Conservation (phyloP, 64 coral and sea anemone genomes). For the Stichodactyla helianthus region DNA sequence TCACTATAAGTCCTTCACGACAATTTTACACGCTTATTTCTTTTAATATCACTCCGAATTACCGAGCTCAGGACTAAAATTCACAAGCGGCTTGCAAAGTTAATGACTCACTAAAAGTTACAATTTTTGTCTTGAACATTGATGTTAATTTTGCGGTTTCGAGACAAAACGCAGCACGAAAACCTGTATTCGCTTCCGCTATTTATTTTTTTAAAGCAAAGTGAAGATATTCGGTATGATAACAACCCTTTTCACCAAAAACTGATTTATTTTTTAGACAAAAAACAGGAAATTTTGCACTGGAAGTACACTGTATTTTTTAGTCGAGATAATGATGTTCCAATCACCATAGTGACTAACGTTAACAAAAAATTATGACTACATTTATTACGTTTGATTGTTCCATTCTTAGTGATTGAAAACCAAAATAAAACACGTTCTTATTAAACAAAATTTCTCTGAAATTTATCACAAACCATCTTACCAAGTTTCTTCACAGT, state of each 20-base stretch:
- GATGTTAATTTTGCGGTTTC: neutral
- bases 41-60: neutral
- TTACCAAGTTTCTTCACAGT: neutral
- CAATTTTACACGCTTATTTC: neutral
- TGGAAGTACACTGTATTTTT: neutral
- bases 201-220: neutral
- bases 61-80: neutral
- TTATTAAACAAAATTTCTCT: neutral
- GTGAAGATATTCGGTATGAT: neutral
- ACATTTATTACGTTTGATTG: neutral
- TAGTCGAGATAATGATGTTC: neutral
- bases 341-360: neutral
- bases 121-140: neutral
- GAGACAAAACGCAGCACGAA: neutral
- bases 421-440: neutral
- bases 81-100: neutral
- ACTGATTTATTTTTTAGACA: neutral
- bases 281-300: neutral
- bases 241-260: neutral
- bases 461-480: neutral
- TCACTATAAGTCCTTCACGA: neutral
- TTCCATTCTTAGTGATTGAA: neutral
- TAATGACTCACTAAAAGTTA: neutral
- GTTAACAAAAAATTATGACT: conserved; percentile 4
- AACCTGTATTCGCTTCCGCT: neutral